Conservation (phyloP, 2,113 vertebrate genomes). For the Dendropsophus ebraccatus region DNA sequence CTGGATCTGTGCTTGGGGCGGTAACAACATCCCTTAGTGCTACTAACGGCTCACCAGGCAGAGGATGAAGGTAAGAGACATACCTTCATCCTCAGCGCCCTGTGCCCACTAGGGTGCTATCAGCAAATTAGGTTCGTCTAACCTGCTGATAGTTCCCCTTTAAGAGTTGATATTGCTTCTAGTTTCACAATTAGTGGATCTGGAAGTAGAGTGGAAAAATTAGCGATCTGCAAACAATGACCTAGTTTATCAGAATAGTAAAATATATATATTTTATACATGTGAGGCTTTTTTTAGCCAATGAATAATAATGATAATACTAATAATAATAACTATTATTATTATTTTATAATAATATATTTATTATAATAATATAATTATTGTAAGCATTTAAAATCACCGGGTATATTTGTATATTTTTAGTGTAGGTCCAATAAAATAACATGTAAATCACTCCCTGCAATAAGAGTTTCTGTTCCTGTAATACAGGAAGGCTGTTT, state of each 20-base stretch:
- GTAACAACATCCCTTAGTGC: no score
- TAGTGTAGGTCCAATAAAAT: not conserved
- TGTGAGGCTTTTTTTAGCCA: not conserved
- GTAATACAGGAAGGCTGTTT: slow-evolving; percentile 42
- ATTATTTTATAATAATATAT: no score
- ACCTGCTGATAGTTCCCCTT: no score
- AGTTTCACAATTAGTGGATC: not conserved
- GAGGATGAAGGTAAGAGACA: no score
- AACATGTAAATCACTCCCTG: not conserved
- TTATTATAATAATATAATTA: not conserved
- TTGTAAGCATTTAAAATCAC: not conserved
- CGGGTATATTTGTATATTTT: not conserved
- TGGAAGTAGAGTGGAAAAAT: not conserved
- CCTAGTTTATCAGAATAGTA: not conserved
- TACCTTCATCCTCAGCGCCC: no score
- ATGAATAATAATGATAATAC: no score
- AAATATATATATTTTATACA: not conserved
- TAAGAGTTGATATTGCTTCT: not conserved
- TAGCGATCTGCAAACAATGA: not conserved
- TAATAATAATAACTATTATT: no score
- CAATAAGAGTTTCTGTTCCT: not conserved
- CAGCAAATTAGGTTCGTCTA: no score
- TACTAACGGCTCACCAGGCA: no score
- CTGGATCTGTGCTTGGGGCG: no score
- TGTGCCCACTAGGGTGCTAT: no score